Conservation (phyloP, 2,113 vertebrate species). For the Mustelus asterias region DNA sequence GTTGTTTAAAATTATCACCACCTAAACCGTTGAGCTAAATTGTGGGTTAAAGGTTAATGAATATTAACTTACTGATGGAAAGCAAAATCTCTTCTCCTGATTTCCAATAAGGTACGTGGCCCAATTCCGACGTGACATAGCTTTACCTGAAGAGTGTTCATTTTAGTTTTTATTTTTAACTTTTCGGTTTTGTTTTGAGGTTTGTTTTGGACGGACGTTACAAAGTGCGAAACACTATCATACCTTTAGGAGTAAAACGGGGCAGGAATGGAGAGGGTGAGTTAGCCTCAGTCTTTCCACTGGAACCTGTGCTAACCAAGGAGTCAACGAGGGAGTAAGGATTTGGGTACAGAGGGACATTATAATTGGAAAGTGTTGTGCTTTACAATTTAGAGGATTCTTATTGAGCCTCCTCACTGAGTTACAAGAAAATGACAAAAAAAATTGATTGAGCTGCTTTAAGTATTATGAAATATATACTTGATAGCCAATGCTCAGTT, state of each 20-base stretch:
- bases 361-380: neutral
- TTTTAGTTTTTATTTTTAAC: neutral
- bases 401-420: neutral
- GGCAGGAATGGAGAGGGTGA: neutral
- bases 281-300: neutral
- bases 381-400: neutral
- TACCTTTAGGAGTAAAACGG: neutral
- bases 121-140: constrained; percentile 26
- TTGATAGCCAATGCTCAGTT: neutral
- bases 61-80: neutral
- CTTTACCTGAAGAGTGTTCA: constrained; percentile 23
- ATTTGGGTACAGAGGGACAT: neutral
- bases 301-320: neutral
- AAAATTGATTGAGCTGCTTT: neutral
- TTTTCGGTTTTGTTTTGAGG: neutral
- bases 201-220: neutral
- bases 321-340: neutral
- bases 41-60: neutral
- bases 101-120: neutral
- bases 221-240: constrained; percentile 22
- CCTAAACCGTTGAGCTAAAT: neutral
- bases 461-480: neutral
- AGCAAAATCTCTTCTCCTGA: constrained; percentile 11
- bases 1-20: neutral
- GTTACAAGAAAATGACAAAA: neutral